phyloP scores from a whole-genome alignment of 2,888 invertebrate species.

The Eudasyphora cyanicolor region DNA sequence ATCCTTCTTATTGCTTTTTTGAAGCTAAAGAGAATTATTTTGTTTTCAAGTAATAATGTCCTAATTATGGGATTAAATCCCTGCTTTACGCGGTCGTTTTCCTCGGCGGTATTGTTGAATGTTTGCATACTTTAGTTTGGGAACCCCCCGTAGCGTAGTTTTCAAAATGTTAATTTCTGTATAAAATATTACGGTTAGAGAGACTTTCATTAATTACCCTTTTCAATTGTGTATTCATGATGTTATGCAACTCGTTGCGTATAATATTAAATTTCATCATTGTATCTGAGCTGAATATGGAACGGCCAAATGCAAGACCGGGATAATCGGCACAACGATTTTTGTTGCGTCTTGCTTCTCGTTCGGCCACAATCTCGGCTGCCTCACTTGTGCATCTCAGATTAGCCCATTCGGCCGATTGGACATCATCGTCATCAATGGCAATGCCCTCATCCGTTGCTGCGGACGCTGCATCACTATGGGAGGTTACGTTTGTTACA shows the following conservation, averaged over 20 bases:
- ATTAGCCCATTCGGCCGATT: slow-evolving; percentile 90
- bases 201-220: slow-evolving; percentile 85
- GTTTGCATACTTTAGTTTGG: slow-evolving; percentile 6
- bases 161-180: slow-evolving; percentile 27
- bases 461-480: slow-evolving; percentile 68
- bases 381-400: slow-evolving; percentile 94
- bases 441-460: slow-evolving; percentile 82
- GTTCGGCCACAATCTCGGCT: slow-evolving; percentile 92
- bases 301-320: slow-evolving; percentile 93
- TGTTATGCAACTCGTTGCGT: slow-evolving; percentile 97
- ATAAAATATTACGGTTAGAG: slow-evolving; percentile 17
- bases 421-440: slow-evolving; percentile 86
- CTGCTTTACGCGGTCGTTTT: no score
- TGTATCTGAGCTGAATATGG: slow-evolving; percentile 96
- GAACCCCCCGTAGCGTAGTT: slow-evolving; percentile 46
- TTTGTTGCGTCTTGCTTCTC: slow-evolving; percentile 87
- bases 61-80: no score
- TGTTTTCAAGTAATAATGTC: no score
- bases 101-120: not conserved
- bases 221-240: slow-evolving; percentile 96
- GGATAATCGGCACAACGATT: slow-evolving; percentile 95
- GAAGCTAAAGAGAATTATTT: no score
- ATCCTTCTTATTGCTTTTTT: no score
- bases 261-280: slow-evolving; percentile 99
- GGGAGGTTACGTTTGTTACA: slow-evolving; percentile 67